These are phyloP conservation scores for Trinorchestia longiramus DNA, from an alignment of 1,140 invertebrate species.

Conservation along the genomic window DNA sequence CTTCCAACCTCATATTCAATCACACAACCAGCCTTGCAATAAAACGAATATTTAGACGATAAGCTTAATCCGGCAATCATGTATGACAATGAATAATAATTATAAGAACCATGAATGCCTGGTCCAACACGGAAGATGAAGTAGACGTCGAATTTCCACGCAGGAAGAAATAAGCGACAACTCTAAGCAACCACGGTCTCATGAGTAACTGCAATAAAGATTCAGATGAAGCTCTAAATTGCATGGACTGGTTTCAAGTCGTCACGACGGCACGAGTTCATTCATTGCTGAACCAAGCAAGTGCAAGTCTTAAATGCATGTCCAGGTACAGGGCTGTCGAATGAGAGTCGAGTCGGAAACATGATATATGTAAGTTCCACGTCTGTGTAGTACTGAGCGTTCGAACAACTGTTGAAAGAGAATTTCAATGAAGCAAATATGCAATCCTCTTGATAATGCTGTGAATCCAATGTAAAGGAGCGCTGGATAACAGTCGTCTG, in stretches of 20 bases:
- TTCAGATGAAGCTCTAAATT: constrained; percentile 1
- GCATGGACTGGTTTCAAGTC: background rate
- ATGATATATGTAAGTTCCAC: background rate
- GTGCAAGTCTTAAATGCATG: background rate
- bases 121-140: background rate
- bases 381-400: background rate
- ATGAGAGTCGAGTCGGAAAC: background rate
- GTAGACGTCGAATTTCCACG: background rate
- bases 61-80: background rate
- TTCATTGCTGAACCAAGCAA: background rate
- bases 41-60: background rate
- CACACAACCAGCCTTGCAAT: background rate
- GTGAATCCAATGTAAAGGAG: background rate
- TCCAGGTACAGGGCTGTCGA: background rate
- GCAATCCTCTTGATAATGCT: background rate
- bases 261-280: background rate
- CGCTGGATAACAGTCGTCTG: background rate
- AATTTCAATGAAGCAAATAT: background rate
- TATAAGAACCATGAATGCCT: background rate
- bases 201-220: background rate
- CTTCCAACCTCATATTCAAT: background rate
- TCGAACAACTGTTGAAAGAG: background rate
- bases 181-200: background rate
- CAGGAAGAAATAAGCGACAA: background rate
- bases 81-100: background rate